A percentile compares a stretch with the other conserved stretches of the same genome.
These are phyloP conservation scores for Enteromius trimaculatus DNA, from an alignment of 2,797 vertebrate genomes.

Conservation along the genomic window DNA sequence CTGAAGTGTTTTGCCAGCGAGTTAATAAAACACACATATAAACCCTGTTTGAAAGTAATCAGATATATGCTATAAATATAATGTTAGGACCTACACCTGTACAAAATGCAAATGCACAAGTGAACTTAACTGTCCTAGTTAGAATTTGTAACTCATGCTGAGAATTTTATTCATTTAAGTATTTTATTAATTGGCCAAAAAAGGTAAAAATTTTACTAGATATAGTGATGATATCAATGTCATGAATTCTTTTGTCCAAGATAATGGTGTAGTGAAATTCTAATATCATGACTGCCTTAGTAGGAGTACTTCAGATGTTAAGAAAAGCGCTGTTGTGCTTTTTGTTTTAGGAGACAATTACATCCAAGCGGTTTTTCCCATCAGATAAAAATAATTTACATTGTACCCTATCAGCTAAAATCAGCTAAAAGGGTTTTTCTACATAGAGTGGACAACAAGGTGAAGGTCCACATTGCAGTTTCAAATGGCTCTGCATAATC, in stretches of 20 bases:
- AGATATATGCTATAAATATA: neutral
- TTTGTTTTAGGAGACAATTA: constrained; percentile 1
- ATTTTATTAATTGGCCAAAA: neutral
- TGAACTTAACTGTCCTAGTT: neutral
- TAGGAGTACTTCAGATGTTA: neutral
- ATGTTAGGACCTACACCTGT: neutral
- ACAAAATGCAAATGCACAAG: neutral
- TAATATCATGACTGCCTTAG: neutral
- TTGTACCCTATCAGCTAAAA: constrained; percentile 4
- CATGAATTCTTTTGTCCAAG: neutral
- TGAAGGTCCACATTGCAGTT: neutral
- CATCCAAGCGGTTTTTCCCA: neutral
- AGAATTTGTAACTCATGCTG: neutral
- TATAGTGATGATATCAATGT: neutral
- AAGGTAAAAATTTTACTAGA: neutral
- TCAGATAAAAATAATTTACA: neutral
- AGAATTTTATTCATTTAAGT: neutral
- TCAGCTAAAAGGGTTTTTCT: neutral
- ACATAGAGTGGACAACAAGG: neutral
- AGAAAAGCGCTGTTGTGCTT: neutral
- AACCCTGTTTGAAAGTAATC: neutral
- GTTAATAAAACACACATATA: neutral
- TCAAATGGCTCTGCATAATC: neutral
- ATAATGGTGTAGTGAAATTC: neutral
- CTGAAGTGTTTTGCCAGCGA: neutral